These are phyloP conservation scores for Leuctra nigra DNA, from an alignment of 2,888 invertebrate genomes.

Conservation along the genomic window DNA sequence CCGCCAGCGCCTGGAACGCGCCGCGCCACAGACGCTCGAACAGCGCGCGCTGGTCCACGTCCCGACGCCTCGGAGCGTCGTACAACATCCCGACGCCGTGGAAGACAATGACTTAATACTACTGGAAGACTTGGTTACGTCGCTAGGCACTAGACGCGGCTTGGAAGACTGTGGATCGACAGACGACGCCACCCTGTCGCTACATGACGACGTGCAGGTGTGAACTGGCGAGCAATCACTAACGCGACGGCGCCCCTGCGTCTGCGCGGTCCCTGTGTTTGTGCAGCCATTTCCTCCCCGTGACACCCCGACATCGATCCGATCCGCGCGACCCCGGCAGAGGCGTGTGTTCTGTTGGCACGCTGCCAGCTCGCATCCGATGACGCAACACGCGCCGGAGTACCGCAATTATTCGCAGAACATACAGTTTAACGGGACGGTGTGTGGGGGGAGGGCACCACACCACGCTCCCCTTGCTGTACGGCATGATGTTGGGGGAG, in stretches of 20 bases:
- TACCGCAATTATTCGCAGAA: too few species aligned
- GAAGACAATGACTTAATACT: too few species aligned
- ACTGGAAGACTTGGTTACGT: slow-evolving; percentile 14
- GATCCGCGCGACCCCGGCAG: background rate
- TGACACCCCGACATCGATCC: slow-evolving; percentile 3
- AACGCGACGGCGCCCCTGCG: background rate
- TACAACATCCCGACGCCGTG: too few species aligned
- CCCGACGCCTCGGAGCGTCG: too few species aligned
- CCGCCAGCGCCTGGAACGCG: slow-evolving; percentile 42
- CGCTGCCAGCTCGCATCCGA: too few species aligned
- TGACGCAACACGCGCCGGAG: too few species aligned
- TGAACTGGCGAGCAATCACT: background rate
- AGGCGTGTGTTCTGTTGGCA: too few species aligned
- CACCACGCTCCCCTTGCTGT: too few species aligned
- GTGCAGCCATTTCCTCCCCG: slow-evolving; percentile 11
- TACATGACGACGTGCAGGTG: background rate
- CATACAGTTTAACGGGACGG: too few species aligned
- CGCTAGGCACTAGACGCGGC: background rate
- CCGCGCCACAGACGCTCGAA: slow-evolving; percentile 69
- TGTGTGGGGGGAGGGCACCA: too few species aligned
- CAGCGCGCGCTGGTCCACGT: slow-evolving; percentile 52
- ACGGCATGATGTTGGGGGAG: too few species aligned
- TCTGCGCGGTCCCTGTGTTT: slow-evolving; percentile 7
- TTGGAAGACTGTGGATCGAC: slow-evolving; percentile 14
- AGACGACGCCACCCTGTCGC: background rate